Conservation (phyloP, 2,888 invertebrate species). For the Rhaphigaster nebulosa region DNA sequence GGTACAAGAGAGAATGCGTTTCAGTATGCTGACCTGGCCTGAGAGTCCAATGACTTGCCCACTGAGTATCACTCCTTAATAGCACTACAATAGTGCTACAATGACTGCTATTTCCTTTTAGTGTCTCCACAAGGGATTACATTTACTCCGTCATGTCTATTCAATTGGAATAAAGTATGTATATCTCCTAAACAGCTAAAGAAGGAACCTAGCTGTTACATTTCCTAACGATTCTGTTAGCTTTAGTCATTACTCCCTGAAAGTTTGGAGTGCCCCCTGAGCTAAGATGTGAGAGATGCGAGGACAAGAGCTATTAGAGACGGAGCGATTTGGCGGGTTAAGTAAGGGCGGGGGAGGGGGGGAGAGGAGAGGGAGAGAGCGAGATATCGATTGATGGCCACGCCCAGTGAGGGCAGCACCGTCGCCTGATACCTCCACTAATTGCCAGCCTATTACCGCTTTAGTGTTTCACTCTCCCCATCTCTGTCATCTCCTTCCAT, state of each 20-base stretch:
- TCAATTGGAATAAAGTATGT: no score
- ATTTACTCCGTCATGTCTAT: no score
- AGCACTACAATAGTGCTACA: no score
- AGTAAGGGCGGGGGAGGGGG: slow-evolving; percentile 30
- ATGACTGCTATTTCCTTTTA: no score
- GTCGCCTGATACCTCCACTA: slow-evolving; percentile 28
- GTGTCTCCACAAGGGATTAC: no score
- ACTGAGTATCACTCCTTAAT: no score
- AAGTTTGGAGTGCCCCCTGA: neutral
- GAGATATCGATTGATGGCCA: slow-evolving; percentile 42
- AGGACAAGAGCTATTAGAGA: slow-evolving; percentile 37
- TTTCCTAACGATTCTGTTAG: neutral
- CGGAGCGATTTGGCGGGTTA: slow-evolving; percentile 19
- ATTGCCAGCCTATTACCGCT: slow-evolving; percentile 49
- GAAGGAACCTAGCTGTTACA: neutral
- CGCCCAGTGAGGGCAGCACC: slow-evolving; percentile 44
- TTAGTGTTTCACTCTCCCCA: slow-evolving; percentile 48
- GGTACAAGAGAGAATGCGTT: no score
- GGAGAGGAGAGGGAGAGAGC: no score
- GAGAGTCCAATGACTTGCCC: no score
- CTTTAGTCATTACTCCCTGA: neutral
- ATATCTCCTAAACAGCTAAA: no score
- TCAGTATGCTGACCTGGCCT: no score
- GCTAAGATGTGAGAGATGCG: neutral
- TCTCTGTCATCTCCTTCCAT: slow-evolving; percentile 35